Evolutionary conservation across 1,140 invertebrate genomes (phyloP), one percentile per base, ranked within the genome.

Genomic region (Batillaria attramentaria): DNA sequence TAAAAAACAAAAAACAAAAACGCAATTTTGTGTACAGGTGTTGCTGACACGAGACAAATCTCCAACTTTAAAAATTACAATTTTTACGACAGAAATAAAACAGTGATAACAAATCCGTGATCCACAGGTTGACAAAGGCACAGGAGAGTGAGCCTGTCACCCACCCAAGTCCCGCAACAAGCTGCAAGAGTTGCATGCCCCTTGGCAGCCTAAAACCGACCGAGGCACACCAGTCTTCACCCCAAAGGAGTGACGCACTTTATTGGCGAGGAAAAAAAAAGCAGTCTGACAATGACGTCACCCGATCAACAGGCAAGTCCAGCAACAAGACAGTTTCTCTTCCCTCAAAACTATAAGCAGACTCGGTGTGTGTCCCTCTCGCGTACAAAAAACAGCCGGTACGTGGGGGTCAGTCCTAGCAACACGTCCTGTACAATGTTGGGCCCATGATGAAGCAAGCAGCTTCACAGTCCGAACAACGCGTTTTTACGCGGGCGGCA

Each of bases 381-480:
- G 31, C 66, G 43, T 42, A 33, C 6, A 13, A 1, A 37, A 37
- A 16, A 42, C 66, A 37, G 10, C 37, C 10, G 8, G 41, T 20
- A 35, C 20, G 3, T 31, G 66, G 66, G 20, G 43, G 35, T 24
- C n/a, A 65, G 5, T 18, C 33, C 4, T 43, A 24, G 39, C 41
- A 70, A 70, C 24, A 28, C 24, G 28, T 8, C 50, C 68, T 70
- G 41, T 70, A 70, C 68, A 70, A 46, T 42, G 68, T 70, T 70
- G 68, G 68, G 68, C n/a, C 50, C 68, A 70, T 70, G 43, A 42
- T n/a, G 16, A 70, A 70, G 68, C 28, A n/a, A 31, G 24, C 43
- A 70, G 39, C 33, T 35, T 4, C 18, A 6, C 66, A 24, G 33
- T 24, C 31, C 20, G 37, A 41, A 24, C 66, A 28, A 41, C 24